Percentiles rank a stretch among this genome's conserved stretches.
Conservation (phyloP, 2,113 vertebrate species). For the Cairina moschata region DNA sequence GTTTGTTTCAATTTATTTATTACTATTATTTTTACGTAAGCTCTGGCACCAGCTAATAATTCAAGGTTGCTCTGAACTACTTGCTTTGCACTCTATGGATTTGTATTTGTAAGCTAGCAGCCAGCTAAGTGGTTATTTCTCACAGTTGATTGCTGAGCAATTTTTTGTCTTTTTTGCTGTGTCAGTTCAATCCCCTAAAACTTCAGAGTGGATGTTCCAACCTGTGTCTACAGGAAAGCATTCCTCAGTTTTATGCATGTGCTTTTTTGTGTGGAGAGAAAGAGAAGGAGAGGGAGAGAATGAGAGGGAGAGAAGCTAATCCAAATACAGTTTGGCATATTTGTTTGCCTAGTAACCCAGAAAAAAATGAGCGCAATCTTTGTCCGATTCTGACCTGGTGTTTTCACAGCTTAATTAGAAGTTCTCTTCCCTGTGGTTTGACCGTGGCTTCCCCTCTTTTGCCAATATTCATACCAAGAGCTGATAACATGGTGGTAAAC, state of each 20-base stretch:
- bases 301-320: neutral
- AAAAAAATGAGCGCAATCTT: neutral
- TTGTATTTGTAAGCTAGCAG: neutral
- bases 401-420: neutral
- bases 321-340: neutral
- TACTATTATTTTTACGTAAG: neutral
- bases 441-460: neutral
- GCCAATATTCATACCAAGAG: neutral
- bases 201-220: neutral
- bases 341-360: neutral
- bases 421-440: neutral
- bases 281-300: neutral
- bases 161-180: neutral
- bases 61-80: neutral
- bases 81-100: neutral
- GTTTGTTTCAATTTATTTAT: neutral
- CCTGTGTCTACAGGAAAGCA: neutral
- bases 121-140: neutral
- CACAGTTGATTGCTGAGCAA: neutral
- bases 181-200: neutral
- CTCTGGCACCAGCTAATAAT: neutral
- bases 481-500: neutral
- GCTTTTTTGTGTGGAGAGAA: neutral
- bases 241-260: neutral
- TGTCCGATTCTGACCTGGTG: neutral